Percentiles rank a stretch among this genome's conserved stretches.
phyloP scores from a whole-genome alignment of 2,113 vertebrate species.

The rat (Rattus norvegicus) region DNA sequence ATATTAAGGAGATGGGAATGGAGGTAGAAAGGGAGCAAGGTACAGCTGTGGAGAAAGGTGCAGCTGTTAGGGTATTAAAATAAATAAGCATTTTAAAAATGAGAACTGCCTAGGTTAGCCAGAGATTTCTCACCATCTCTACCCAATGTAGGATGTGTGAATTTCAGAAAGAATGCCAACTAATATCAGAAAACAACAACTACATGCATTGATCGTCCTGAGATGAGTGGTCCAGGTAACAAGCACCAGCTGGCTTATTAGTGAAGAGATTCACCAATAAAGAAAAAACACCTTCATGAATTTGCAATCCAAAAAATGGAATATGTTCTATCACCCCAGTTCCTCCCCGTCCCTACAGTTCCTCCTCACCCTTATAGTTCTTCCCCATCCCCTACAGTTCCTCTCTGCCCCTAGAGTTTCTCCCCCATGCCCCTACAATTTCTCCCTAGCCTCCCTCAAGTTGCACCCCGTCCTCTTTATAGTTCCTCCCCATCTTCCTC shows the following conservation, averaged over 20 bases:
- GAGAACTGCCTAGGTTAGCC: neutral
- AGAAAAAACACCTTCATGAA: neutral
- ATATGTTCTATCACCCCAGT: neutral
- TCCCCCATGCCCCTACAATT: neutral
- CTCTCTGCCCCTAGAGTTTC: neutral
- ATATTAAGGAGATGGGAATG: neutral
- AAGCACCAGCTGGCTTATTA: neutral
- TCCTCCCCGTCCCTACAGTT: neutral
- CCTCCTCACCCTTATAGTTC: neutral
- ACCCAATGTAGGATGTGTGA: slow-evolving; percentile 26
- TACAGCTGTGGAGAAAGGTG: neutral
- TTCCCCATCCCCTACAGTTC: neutral
- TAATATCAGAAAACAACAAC: slow-evolving; percentile 11
- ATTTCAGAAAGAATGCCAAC: neutral
- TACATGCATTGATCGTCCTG: neutral
- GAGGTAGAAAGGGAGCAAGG: neutral
- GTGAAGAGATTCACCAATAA: neutral
- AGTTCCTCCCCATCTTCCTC: neutral
- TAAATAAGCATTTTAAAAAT: neutral
- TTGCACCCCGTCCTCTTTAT: no score
- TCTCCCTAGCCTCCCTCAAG: neutral
- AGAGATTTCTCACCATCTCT: slow-evolving; percentile 12
- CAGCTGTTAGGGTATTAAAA: slow-evolving; percentile 25
- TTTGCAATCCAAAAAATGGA: neutral
- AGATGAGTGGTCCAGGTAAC: neutral